Percentiles rank a stretch among this genome's conserved stretches.
phyloP scores from a whole-genome alignment of 2,888 invertebrate genomes.

The Prenolepis imparis region DNA sequence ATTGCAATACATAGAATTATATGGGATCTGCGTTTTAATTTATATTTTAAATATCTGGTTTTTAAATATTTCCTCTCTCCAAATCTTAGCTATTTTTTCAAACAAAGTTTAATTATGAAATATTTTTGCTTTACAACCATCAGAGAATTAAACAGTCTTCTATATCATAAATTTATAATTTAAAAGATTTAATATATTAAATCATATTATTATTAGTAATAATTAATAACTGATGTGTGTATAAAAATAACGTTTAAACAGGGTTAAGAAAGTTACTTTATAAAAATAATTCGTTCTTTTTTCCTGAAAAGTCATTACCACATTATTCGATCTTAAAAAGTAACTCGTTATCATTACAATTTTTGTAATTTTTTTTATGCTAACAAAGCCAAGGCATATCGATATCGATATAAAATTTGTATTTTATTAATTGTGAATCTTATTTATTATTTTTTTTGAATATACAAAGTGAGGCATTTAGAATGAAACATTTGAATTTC shows the following conservation, averaged over 20 bases:
- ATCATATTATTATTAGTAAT: neutral
- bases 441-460: too few relatives aligned
- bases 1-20: conserved; percentile 1
- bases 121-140: neutral
- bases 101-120: neutral
- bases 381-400: neutral
- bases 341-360: neutral
- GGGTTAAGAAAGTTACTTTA: too few relatives aligned
- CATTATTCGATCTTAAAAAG: neutral
- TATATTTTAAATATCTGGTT: neutral
- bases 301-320: neutral
- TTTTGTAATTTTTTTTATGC: neutral
- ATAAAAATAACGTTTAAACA: conserved; percentile 1
- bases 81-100: neutral
- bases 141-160: neutral
- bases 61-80: neutral
- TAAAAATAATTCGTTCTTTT: neutral
- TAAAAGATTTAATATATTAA: neutral
- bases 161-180: neutral
- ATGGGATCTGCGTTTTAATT: neutral
- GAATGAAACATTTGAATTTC: too few relatives aligned
- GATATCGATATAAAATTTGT: neutral
- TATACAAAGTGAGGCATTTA: too few relatives aligned
- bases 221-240: neutral
- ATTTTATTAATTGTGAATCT: neutral